Conservation (phyloP, 2,888 invertebrate species). For the Autographa gamma region DNA sequence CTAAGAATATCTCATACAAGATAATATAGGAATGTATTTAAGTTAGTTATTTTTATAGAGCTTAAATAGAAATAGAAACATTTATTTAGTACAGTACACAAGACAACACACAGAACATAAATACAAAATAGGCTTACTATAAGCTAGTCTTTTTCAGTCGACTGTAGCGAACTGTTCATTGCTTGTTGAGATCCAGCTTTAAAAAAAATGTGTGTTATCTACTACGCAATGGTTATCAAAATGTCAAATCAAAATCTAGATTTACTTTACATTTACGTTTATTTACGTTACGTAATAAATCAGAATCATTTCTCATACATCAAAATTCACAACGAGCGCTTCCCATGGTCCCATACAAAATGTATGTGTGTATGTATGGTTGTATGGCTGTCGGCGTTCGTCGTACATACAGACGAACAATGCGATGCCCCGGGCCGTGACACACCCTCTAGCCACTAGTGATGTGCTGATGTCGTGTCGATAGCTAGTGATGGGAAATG, state of each 20-base stretch:
- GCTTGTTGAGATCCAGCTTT: neutral
- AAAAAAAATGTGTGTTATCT: neutral
- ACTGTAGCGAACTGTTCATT: neutral
- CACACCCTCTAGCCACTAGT: constrained; percentile 82
- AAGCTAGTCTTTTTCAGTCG: neutral
- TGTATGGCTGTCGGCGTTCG: constrained; percentile 71
- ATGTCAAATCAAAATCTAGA: neutral
- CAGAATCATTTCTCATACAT: constrained; percentile 38
- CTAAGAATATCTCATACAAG: too few species aligned
- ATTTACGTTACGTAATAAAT: constrained; percentile 25
- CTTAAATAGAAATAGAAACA: too few species aligned
- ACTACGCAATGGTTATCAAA: constrained; percentile 4
- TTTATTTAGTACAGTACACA: too few species aligned
- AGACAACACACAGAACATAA: too few species aligned
- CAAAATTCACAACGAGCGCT: constrained; percentile 61
- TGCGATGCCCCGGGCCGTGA: constrained; percentile 80
- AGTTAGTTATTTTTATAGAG: too few species aligned
- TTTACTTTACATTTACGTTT: neutral
- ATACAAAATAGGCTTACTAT: too few species aligned
- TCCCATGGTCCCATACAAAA: constrained; percentile 71
- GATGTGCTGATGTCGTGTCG: constrained; percentile 64
- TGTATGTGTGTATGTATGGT: constrained; percentile 40
- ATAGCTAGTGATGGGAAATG: constrained; percentile 57
- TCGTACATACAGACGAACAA: constrained; percentile 87
- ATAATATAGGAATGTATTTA: too few species aligned